Conservation (phyloP, 1,140 invertebrate genomes). For the Drosophila paulistorum region DNA sequence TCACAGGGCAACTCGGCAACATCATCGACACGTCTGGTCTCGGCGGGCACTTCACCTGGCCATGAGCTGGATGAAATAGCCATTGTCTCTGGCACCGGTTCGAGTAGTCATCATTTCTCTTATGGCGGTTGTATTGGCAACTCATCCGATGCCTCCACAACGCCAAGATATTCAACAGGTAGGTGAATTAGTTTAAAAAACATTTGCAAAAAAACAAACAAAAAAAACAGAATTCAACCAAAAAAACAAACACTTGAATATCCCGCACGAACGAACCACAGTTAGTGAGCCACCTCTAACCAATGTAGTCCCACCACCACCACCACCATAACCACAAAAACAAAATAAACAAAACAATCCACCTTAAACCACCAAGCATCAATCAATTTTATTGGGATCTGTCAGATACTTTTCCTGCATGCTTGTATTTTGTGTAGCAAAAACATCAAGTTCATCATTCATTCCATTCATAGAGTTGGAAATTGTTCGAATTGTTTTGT, state of each 20-base stretch:
- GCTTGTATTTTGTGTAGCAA: conserved; percentile 21
- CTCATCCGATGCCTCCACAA: conserved; percentile 60
- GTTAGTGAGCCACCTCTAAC: conserved; percentile 33
- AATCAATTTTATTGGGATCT: conserved; percentile 35
- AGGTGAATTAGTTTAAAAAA: conserved; percentile 55
- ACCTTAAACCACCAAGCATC: conserved; percentile 29
- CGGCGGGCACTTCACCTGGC: conserved; percentile 84
- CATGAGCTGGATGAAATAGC: conserved; percentile 91
- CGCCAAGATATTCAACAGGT: conserved; percentile 87
- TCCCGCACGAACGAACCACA: conserved; percentile 38
- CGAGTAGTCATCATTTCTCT: conserved; percentile 85
- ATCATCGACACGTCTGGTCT: conserved; percentile 83
- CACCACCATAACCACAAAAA: conserved; percentile 21
- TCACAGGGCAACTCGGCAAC: conserved; percentile 83
- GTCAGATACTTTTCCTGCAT: conserved; percentile 43
- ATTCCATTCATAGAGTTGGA: conserved; percentile 10
- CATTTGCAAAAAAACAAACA: not conserved
- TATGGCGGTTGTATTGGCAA: conserved; percentile 84
- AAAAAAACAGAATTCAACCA: not conserved
- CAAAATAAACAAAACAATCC: not conserved
- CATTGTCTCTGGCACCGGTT: conserved; percentile 87
- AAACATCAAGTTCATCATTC: conserved; percentile 2
- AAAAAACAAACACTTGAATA: conserved; percentile 8
- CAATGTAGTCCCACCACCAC: conserved; percentile 40
- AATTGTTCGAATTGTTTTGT: not conserved